A percentile compares a stretch with the other conserved stretches of the same genome.
These are phyloP conservation scores for Atethmia centrago DNA, from an alignment of 2,888 invertebrate genomes.

Conservation along the genomic window DNA sequence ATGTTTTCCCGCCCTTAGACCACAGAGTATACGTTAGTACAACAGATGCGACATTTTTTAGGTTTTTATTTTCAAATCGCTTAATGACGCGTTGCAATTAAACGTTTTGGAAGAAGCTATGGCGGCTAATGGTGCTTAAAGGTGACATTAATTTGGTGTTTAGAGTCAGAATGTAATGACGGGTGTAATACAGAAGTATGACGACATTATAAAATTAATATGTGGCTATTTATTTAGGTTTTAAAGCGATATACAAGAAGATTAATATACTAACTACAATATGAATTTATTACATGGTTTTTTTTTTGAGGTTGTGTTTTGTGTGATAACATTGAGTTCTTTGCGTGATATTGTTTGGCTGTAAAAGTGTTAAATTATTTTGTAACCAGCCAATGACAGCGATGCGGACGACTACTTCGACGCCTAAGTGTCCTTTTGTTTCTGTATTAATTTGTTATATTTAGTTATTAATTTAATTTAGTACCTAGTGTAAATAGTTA, in stretches of 20 bases:
- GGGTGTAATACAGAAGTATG: conserved; percentile 46
- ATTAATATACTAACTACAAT: no score
- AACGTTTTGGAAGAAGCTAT: conserved; percentile 61
- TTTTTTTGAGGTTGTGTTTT: neutral
- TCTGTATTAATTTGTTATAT: no score
- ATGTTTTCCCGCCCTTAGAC: conserved; percentile 81
- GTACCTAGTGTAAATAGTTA: no score
- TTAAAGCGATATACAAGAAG: neutral
- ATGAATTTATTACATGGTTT: neutral
- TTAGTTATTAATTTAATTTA: no score
- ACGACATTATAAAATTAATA: conserved; percentile 31
- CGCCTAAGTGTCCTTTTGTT: no score
- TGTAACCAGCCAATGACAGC: no score
- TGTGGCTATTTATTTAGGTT: conserved; percentile 24
- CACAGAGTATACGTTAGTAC: conserved; percentile 73
- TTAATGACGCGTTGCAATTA: conserved; percentile 62
- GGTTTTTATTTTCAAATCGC: conserved; percentile 57
- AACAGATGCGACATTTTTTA: conserved; percentile 67
- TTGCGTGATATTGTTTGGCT: neutral
- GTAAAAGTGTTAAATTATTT: neutral
- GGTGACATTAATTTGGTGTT: conserved; percentile 61
- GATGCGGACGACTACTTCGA: no score
- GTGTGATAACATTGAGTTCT: no score
- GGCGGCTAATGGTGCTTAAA: conserved; percentile 59
- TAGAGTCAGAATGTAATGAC: conserved; percentile 54